Percentiles rank a stretch among this genome's conserved stretches.
These are phyloP conservation scores for Callionymus lyra DNA, from an alignment of 2,113 vertebrate species.

Conservation along the genomic window DNA sequence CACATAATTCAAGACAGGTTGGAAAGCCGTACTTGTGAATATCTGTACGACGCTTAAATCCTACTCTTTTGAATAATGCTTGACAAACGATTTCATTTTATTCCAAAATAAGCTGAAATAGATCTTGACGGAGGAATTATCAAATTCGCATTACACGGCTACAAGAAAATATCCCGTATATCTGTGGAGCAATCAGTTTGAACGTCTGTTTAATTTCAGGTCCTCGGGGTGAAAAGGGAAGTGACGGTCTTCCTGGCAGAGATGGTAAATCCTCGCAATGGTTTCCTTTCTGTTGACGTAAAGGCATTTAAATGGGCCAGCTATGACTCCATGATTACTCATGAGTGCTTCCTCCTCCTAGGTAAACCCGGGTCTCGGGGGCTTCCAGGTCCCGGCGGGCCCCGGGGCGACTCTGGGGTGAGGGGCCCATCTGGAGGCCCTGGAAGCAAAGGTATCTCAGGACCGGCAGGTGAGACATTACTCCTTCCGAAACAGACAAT, in stretches of 20 bases:
- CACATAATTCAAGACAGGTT: too few relatives aligned
- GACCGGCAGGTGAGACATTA: slow-evolving; percentile 74
- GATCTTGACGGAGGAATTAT: too few relatives aligned
- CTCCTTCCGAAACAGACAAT: slow-evolving; percentile 3
- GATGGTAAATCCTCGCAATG: slow-evolving; percentile 52
- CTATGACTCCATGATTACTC: slow-evolving; percentile 32
- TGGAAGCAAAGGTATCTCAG: slow-evolving; percentile 68
- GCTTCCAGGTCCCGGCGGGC: slow-evolving; percentile 64
- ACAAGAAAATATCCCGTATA: too few relatives aligned
- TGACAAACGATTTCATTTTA: too few relatives aligned
- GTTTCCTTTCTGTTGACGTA: slow-evolving; percentile 15
- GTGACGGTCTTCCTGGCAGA: slow-evolving; percentile 59
- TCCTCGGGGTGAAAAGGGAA: slow-evolving; percentile 66
- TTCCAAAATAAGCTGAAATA: too few relatives aligned
- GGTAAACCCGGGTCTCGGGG: slow-evolving; percentile 64
- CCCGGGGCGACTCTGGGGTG: slow-evolving; percentile 70
- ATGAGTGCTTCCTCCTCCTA: slow-evolving; percentile 37
- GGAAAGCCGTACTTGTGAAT: too few relatives aligned
- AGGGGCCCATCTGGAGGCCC: slow-evolving; percentile 69
- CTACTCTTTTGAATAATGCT: too few relatives aligned
- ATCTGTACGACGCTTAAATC: too few relatives aligned
- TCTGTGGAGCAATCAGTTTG: too few relatives aligned
- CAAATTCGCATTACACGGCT: too few relatives aligned
- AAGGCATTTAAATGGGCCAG: slow-evolving; percentile 16
- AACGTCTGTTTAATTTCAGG: slow-evolving; percentile 43